Conservation (phyloP, 2,113 vertebrate genomes). For the Cyprinodon brontotheroides region DNA sequence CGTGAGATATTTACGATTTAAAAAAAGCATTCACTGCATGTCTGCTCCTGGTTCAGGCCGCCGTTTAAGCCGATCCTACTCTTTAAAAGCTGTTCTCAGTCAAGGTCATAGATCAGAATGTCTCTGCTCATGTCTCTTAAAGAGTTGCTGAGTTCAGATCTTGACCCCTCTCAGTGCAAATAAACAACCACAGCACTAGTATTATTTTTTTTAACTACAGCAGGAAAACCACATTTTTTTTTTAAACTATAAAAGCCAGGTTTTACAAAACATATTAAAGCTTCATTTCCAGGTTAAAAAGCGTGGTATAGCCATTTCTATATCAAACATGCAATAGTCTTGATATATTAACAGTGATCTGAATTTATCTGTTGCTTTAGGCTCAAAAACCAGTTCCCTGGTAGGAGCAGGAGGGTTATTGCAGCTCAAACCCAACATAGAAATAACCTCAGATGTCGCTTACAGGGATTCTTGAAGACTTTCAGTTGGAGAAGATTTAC, state of each 20-base stretch:
- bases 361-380: too few species aligned
- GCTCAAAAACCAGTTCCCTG: too few species aligned
- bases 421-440: too few species aligned
- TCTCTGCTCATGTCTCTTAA: neutral
- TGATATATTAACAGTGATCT: too few species aligned
- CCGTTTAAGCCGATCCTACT: neutral
- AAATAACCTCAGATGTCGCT: too few species aligned
- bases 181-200: neutral
- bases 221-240: neutral
- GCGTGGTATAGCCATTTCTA: neutral
- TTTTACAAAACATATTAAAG: neutral
- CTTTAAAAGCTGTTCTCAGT: neutral
- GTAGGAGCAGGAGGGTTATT: neutral
- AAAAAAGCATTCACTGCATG: neutral
- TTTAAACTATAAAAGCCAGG: too few species aligned
- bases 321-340: too few species aligned
- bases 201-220: neutral
- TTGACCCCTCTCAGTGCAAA: neutral
- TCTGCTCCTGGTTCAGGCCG: neutral
- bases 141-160: neutral
- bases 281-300: neutral
- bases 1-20: neutral
- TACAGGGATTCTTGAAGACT: too few species aligned
- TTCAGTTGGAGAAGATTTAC: too few species aligned
- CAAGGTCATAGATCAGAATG: neutral